Evolutionary conservation across 2,113 vertebrate species (phyloP).

Genomic region (Brienomyrus brachyistius): DNA sequence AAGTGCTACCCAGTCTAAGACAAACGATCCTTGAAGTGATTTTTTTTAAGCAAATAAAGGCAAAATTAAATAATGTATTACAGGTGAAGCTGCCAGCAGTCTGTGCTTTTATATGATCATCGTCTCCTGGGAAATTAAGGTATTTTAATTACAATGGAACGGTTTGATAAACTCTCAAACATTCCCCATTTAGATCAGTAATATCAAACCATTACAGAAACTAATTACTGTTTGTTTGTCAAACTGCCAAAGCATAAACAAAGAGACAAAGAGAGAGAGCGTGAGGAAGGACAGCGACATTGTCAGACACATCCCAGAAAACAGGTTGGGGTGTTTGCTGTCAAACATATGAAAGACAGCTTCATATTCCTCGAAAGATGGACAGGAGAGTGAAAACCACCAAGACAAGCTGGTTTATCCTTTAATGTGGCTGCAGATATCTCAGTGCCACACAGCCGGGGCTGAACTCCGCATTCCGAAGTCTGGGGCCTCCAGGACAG

Average conservation of each 20-base stretch:
- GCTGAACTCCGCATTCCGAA: not conserved
- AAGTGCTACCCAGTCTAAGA: constrained; percentile 21
- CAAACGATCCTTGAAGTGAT: constrained; percentile 12
- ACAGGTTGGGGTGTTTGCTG: not conserved
- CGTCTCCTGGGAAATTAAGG: constrained; percentile 39
- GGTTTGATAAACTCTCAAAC: constrained; percentile 47
- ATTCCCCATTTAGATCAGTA: constrained; percentile 47
- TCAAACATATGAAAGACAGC: not conserved
- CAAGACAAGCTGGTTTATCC: not conserved
- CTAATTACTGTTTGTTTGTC: constrained; percentile 53
- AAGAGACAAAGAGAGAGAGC: constrained; percentile 22
- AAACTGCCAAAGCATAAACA: constrained; percentile 36
- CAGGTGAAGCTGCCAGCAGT: constrained; percentile 5
- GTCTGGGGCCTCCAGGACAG: not conserved
- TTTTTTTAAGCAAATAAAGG: constrained; percentile 24
- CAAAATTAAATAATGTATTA: constrained; percentile 23
- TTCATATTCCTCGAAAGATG: not conserved
- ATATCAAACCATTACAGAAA: constrained; percentile 48
- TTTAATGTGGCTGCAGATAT: not conserved
- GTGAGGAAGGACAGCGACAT: not conserved
- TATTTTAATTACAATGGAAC: constrained; percentile 50
- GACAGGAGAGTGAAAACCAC: not conserved
- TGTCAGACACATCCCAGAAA: not conserved
- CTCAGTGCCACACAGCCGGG: not conserved
- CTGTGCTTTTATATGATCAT: constrained; percentile 30